These are phyloP conservation scores for Neomicropteryx cornuta DNA, from an alignment of 1,140 invertebrate species.

Conservation along the genomic window DNA sequence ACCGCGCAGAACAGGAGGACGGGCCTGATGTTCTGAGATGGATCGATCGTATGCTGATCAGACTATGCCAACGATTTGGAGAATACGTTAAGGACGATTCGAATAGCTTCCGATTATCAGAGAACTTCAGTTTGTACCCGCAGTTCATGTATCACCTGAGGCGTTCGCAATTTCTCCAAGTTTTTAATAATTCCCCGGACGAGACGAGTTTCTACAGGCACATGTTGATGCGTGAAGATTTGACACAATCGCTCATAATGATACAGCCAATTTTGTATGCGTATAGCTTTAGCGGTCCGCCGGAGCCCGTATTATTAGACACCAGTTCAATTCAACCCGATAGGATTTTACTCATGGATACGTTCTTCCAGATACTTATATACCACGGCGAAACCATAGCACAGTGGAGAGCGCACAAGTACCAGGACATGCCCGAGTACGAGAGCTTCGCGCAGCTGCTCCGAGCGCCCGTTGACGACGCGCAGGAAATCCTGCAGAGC, in stretches of 20 bases:
- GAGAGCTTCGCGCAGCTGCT: slow-evolving; percentile 94
- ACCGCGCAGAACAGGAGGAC: slow-evolving; percentile 91
- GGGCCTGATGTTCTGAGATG: slow-evolving; percentile 94
- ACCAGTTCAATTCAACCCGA: slow-evolving; percentile 96
- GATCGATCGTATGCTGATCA: slow-evolving; percentile 96
- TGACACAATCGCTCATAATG: slow-evolving; percentile 97
- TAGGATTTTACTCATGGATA: slow-evolving; percentile 97
- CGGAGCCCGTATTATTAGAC: slow-evolving; percentile 94
- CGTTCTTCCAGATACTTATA: slow-evolving; percentile 99
- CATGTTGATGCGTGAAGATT: slow-evolving; percentile 93
- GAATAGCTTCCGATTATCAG: slow-evolving; percentile 87
- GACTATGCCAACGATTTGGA: slow-evolving; percentile 98
- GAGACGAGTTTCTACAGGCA: slow-evolving; percentile 99
- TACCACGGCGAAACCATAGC: slow-evolving; percentile 99
- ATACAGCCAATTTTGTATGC: slow-evolving; percentile 98
- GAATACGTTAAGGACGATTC: slow-evolving; percentile 97
- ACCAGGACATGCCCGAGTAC: slow-evolving; percentile 94
- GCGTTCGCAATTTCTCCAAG: slow-evolving; percentile 97
- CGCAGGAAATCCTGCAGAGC: slow-evolving; percentile 88
- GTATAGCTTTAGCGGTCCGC: slow-evolving; percentile 95
- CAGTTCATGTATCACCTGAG: slow-evolving; percentile 99
- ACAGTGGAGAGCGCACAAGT: slow-evolving; percentile 88
- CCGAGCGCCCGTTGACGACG: slow-evolving; percentile 94
- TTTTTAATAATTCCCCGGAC: slow-evolving; percentile 99
- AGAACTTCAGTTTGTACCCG: slow-evolving; percentile 96